Evolutionary conservation across 1,140 invertebrate species (phyloP).

Genomic region (Zaprionus camerounensis): DNA sequence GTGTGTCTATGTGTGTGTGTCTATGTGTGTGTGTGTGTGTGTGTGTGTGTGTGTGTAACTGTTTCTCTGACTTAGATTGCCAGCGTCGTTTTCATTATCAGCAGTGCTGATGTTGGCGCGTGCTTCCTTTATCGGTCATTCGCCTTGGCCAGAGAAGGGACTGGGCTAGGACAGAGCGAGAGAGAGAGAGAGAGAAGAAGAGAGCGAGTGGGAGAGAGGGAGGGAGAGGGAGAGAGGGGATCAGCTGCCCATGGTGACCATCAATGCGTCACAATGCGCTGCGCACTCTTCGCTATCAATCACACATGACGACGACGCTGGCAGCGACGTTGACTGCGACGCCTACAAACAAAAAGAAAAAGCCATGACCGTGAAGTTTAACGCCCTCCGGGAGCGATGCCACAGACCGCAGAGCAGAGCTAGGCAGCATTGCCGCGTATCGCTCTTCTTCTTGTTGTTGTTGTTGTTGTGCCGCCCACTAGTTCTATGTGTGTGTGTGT

Average conservation of each 20-base stretch:
- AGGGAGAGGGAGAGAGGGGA: background rate
- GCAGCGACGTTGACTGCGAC: constrained; percentile 8
- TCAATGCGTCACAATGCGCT: constrained; percentile 66
- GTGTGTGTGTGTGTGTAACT: background rate
- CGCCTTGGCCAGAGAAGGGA: constrained; percentile 52
- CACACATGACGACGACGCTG: constrained; percentile 44
- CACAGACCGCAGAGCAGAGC: constrained; percentile 37
- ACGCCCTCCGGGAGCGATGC: constrained; percentile 75
- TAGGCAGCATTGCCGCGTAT: constrained; percentile 14
- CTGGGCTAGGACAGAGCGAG: background rate
- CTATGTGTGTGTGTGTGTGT: background rate
- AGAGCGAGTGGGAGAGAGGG: constrained; percentile 10
- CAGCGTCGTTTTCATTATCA: constrained; percentile 21
- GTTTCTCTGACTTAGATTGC: constrained; percentile 17
- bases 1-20: background rate
- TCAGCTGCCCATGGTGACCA: constrained; percentile 49
- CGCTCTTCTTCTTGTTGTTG: constrained; percentile 20
- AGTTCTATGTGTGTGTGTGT: constrained; percentile 6
- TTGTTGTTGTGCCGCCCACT: constrained; percentile 25
- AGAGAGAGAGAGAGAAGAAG: background rate
- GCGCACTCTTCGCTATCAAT: constrained; percentile 70
- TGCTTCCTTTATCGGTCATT: constrained; percentile 79
- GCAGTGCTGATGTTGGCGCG: constrained; percentile 51
- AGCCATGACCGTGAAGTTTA: constrained; percentile 84
- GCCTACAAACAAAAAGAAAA: constrained; percentile 61